Evolutionary conservation across 2,888 invertebrate species (phyloP).

Genomic region (Therioaphis trifolii): DNA sequence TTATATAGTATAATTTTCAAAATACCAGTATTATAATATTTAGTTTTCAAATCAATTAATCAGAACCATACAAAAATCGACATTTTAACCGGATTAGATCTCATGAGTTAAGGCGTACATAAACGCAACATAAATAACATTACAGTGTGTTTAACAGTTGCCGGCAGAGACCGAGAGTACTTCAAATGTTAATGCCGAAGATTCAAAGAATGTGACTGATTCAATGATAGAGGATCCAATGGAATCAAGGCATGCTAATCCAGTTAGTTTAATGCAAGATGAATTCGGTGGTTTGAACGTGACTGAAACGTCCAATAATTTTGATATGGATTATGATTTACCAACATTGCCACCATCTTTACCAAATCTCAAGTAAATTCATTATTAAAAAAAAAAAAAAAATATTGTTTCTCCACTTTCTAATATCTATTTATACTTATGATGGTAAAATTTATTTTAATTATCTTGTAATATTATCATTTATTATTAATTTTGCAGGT

Average conservation of each 20-base stretch:
- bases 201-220: constrained; percentile 5
- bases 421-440: too few species aligned
- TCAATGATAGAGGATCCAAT: constrained; percentile 30
- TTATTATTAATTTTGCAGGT: too few species aligned
- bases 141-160: constrained; percentile 1
- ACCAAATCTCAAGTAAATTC: constrained; percentile 79
- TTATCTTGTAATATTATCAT: too few species aligned
- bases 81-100: too few species aligned
- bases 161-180: background rate
- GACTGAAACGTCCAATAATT: constrained; percentile 72
- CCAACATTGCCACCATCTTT: constrained; percentile 84
- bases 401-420: too few species aligned
- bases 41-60: too few species aligned
- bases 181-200: background rate
- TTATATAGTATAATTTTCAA: too few species aligned
- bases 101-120: background rate
- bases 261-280: constrained; percentile 67
- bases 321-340: constrained; percentile 78
- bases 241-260: constrained; percentile 43
- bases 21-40: too few species aligned
- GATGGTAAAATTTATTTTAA: too few species aligned
- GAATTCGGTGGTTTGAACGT: constrained; percentile 70
- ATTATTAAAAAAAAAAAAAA: too few species aligned
- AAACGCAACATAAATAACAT: constrained; percentile 34
- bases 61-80: too few species aligned